Percentiles rank a stretch among this genome's conserved stretches.
Conservation (phyloP, 2,888 invertebrate genomes). For the Cremastobaeus sp. region DNA sequence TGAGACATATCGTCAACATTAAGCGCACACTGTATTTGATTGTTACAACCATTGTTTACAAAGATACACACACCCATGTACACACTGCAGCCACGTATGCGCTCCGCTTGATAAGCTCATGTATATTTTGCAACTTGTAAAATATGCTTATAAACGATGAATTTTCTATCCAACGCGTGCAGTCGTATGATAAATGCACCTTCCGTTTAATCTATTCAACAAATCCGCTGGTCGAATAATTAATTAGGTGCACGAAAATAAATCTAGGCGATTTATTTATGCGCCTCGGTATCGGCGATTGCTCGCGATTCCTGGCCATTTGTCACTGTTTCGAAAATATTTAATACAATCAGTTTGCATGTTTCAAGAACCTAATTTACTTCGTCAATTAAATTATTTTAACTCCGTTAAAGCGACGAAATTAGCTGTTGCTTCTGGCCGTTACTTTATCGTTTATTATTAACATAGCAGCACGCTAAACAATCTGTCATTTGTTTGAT, state of each 20-base stretch:
- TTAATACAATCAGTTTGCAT: constrained; percentile 2
- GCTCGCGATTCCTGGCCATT: neutral
- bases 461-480: constrained; percentile 6
- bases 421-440: neutral
- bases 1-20: constrained; percentile 9
- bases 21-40: constrained; percentile 4
- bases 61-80: neutral
- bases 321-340: neutral
- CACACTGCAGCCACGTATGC: neutral
- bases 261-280: constrained; percentile 4
- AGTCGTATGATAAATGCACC: constrained; percentile 12
- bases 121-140: constrained; percentile 3
- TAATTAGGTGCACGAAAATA: constrained; percentile 4
- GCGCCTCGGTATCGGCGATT: no score
- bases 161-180: constrained; percentile 2
- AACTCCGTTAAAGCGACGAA: neutral
- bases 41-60: constrained; percentile 20
- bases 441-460: constrained; percentile 11
- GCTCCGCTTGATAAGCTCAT: constrained; percentile 1
- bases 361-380: constrained; percentile 9
- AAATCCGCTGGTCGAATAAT: constrained; percentile 7
- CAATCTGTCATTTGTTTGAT: constrained; percentile 8
- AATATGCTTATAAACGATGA: constrained; percentile 15
- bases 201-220: constrained; percentile 9
- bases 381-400: constrained; percentile 14